A percentile compares a stretch with the other conserved stretches of the same genome.
Evolutionary conservation across 2,888 invertebrate genomes (phyloP).

Genomic region (Cantharis flavilabris): DNA sequence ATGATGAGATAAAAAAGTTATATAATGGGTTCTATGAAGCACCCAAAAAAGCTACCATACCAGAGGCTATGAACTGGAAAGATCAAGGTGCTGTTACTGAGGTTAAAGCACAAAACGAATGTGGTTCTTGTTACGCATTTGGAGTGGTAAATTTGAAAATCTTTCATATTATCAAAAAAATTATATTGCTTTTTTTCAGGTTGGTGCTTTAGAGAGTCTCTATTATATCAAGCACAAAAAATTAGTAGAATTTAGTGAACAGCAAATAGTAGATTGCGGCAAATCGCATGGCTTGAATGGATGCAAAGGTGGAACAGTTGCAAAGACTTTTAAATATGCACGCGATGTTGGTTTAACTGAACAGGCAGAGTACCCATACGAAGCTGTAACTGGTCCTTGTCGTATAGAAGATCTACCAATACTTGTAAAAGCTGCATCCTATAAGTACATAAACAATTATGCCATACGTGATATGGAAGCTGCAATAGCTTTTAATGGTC

Average conservation of each 20-base stretch:
- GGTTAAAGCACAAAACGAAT: slow-evolving; percentile 88
- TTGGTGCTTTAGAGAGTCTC: slow-evolving; percentile 89
- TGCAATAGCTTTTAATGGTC: slow-evolving; percentile 84
- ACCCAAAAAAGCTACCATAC: slow-evolving; percentile 71
- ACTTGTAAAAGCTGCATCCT: slow-evolving; percentile 77
- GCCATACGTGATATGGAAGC: slow-evolving; percentile 72
- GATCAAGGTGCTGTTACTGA: slow-evolving; percentile 83
- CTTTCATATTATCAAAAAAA: background rate
- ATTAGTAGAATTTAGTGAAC: slow-evolving; percentile 83
- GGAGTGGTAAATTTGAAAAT: slow-evolving; percentile 68
- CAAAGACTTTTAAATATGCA: slow-evolving; percentile 84
- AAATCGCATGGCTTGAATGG: slow-evolving; percentile 62
- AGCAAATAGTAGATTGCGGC: slow-evolving; percentile 60
- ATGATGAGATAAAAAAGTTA: too few relatives aligned
- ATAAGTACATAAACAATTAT: slow-evolving; percentile 73
- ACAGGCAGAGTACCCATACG: slow-evolving; percentile 73
- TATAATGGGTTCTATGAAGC: slow-evolving; percentile 44
- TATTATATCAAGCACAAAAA: slow-evolving; percentile 80
- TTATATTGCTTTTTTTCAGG: slow-evolving; percentile 59
- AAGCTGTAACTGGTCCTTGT: slow-evolving; percentile 75
- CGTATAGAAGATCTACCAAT: slow-evolving; percentile 66
- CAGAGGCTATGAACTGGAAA: slow-evolving; percentile 84
- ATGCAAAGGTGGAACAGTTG: slow-evolving; percentile 84
- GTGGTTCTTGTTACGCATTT: slow-evolving; percentile 94
- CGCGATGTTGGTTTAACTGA: slow-evolving; percentile 89